A percentile compares a stretch with the other conserved stretches of the same genome.
Evolutionary conservation across 2,797 vertebrate species (phyloP).

Genomic region (Scolopax rusticola): DNA sequence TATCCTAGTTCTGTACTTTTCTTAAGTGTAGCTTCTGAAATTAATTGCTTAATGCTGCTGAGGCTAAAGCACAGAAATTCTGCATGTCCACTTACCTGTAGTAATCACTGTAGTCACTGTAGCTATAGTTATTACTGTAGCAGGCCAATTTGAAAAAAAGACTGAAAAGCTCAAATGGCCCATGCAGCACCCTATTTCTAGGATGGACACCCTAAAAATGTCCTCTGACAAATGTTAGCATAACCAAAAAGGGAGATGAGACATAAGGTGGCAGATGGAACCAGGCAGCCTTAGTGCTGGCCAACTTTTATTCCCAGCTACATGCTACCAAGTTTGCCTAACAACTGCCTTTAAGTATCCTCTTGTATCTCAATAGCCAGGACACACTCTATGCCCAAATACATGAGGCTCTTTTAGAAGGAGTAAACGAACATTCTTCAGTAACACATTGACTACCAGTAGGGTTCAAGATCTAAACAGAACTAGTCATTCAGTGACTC

Average conservation of each 20-base stretch:
- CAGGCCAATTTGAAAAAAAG: not conserved
- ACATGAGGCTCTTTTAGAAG: not conserved
- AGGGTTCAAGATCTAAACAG: not conserved
- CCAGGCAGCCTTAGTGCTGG: not conserved
- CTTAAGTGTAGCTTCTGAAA: not conserved
- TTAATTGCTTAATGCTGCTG: accelerated
- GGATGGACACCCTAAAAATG: not conserved
- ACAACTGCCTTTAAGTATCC: not conserved
- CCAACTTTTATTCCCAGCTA: not conserved
- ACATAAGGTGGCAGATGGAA: not conserved
- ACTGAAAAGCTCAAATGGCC: not conserved
- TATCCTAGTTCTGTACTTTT: not conserved
- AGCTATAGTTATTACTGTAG: not conserved
- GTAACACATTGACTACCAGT: not conserved
- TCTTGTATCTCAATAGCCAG: not conserved
- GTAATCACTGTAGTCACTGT: not conserved
- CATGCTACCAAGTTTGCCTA: not conserved
- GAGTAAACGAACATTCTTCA: not conserved
- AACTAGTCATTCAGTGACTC: not conserved
- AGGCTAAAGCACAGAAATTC: not conserved
- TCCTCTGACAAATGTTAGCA: not conserved
- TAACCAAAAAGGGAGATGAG: not conserved
- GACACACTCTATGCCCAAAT: not conserved
- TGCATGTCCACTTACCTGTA: not conserved
- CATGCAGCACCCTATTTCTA: not conserved